Conservation (phyloP, 2,888 invertebrate genomes). For the Ichneumon xanthorius region DNA sequence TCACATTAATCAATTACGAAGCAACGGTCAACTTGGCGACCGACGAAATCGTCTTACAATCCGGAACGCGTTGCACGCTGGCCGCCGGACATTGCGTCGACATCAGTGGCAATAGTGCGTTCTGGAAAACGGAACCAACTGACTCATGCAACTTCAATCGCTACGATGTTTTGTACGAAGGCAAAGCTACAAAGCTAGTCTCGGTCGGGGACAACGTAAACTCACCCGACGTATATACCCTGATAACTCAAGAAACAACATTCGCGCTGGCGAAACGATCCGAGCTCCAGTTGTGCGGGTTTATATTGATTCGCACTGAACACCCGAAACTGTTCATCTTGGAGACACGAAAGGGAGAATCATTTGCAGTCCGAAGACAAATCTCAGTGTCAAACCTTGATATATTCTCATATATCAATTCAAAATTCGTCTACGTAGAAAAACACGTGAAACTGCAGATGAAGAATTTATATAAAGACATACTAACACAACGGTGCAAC, state of each 20-base stretch:
- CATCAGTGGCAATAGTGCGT: conserved; percentile 23
- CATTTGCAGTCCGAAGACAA: not conserved
- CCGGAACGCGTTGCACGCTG: conserved; percentile 36
- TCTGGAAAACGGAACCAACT: conserved; percentile 44
- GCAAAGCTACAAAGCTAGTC: not conserved
- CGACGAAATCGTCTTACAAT: not conserved
- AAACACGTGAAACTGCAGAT: conserved; percentile 69
- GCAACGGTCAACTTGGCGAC: conserved; percentile 25
- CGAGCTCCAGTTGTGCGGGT: conserved; percentile 8
- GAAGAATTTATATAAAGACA: conserved; percentile 67
- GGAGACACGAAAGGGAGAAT: conserved; percentile 7
- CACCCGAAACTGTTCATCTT: conserved; percentile 34
- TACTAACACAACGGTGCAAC: conserved; percentile 69
- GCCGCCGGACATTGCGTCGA: conserved; percentile 32
- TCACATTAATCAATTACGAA: conserved; percentile 16
- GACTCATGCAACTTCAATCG: conserved; percentile 50
- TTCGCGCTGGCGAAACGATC: conserved; percentile 32
- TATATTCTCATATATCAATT: conserved; percentile 71
- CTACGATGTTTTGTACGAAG: conserved; percentile 51
- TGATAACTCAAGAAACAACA: conserved; percentile 19
- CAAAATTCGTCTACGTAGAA: conserved; percentile 75
- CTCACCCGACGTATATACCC: conserved; percentile 2
- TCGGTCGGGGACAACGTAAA: not conserved
- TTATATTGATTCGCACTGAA: conserved; percentile 27
- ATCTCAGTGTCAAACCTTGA: conserved; percentile 57